Evolutionary conservation across 2,797 vertebrate genomes (phyloP), one percentile per base, ranked within the genome.

Genomic region (Coreius guichenoti): DNA sequence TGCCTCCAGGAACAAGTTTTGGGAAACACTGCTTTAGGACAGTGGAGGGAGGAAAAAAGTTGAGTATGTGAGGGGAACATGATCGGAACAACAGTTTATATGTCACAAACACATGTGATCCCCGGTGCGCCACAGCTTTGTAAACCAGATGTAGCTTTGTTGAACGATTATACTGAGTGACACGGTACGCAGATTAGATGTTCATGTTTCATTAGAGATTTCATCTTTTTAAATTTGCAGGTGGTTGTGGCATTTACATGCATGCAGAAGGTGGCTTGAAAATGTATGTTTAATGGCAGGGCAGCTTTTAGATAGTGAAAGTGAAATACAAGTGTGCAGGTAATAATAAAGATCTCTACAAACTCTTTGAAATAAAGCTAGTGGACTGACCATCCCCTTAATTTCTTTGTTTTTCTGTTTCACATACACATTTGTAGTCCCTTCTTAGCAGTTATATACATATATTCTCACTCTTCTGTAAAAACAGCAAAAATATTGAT

Each of bases 201-300:
- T 51, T 36, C 5, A 54, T 23, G 8, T 36, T 69, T 54, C 23
- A 39, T 81, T 0, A 51, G 21, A 51, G 13, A 68, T 51, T 13
- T 21, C 43, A 69, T 23, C 12, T 81, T 54, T 81, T 81, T 19
- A 51, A 54, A 67, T 81, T 81, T 39, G 21, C 47, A 51, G 45
- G 13, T 79, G 58, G 39, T 31, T 77, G 33, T 69, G 29, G 31
- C 17, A 80, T 80, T 36, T 33, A 65, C 17, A 31, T 47, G 9
- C 39, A 65, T 80, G 26, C 17, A 33, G 19, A 54, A 33, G 3
- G 11, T 75, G 45, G 73, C 49, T 75, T 23, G 29, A 33, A 33
- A 33, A 54, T 54, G 4, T 54, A 33, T 21, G 26, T 33, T 75
- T 54, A 54, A 54, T 56, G 19, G 23, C 17, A 76, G 69, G 39